A percentile compares a stretch with the other conserved stretches of the same genome.
Conservation (phyloP, 2,797 vertebrate species). For the Botia kubotai region DNA sequence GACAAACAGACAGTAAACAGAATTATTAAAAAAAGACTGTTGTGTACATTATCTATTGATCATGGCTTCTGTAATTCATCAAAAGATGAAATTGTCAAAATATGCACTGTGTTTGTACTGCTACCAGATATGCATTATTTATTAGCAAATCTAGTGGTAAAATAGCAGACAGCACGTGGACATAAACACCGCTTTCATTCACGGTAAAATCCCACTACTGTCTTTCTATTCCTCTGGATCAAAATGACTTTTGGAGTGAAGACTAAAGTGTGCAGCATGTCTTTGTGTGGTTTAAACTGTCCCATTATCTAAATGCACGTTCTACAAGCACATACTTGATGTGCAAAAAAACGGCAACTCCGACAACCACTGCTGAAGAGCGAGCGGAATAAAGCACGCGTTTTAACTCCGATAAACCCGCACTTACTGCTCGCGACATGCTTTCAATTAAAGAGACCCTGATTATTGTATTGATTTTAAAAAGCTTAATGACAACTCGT, state of each 20-base stretch:
- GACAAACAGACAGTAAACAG: too few species aligned
- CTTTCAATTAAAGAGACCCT: constrained; percentile 45
- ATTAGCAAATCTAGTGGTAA: too few species aligned
- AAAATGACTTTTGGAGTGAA: constrained; percentile 2
- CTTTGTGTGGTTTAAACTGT: constrained; percentile 27
- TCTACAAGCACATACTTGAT: constrained; percentile 24
- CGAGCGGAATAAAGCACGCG: constrained; percentile 1
- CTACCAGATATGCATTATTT: too few species aligned
- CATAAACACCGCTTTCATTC: background rate
- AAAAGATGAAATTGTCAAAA: background rate
- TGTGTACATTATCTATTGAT: background rate
- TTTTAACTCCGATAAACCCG: constrained; percentile 30
- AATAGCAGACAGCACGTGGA: background rate
- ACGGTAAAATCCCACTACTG: background rate
- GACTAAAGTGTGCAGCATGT: background rate
- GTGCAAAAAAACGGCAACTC: constrained; percentile 9
- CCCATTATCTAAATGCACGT: constrained; percentile 13
- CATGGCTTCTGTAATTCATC: background rate
- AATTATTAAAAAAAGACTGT: too few species aligned
- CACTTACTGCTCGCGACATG: constrained; percentile 1
- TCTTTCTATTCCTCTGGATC: constrained; percentile 20
- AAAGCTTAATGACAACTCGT: constrained; percentile 48
- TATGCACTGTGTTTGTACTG: background rate
- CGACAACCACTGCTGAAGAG: constrained; percentile 5
- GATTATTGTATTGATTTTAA: constrained; percentile 54